phyloP scores from a whole-genome alignment of 2,113 vertebrate species.

The Cyrtonyx montezumae region DNA sequence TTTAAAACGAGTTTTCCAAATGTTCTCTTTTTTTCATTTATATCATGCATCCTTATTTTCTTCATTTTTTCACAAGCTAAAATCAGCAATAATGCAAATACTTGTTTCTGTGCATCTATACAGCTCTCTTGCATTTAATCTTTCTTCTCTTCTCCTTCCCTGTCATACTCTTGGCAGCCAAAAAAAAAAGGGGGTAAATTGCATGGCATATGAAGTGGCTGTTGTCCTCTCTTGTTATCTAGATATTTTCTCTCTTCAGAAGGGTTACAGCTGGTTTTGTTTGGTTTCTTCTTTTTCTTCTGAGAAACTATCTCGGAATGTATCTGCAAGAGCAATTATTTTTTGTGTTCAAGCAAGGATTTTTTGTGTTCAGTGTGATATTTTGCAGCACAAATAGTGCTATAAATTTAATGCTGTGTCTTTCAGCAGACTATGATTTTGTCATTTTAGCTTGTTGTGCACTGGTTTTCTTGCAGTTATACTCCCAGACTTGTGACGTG shows the following conservation, averaged over 20 bases:
- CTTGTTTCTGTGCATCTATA: too few species aligned
- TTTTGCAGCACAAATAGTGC: background rate
- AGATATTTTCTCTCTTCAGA: background rate
- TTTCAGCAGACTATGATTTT: background rate
- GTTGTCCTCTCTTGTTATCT: background rate
- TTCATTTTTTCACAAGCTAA: background rate
- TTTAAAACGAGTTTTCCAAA: background rate
- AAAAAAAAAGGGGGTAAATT: background rate
- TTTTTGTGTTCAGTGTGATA: background rate
- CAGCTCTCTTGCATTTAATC: background rate
- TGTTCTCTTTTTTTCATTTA: background rate
- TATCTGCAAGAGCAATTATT: background rate
- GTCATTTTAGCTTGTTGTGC: background rate
- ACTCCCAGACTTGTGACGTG: background rate
- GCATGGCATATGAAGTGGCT: background rate
- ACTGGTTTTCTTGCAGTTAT: background rate
- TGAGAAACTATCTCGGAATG: background rate
- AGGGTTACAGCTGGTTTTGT: background rate
- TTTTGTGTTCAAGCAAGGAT: too few species aligned
- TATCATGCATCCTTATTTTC: background rate
- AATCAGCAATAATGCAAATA: background rate
- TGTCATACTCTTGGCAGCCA: background rate
- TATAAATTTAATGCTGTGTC: background rate
- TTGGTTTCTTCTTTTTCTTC: slow-evolving; percentile 8
- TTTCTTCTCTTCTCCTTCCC: background rate